A percentile compares a stretch with the other conserved stretches of the same genome.
Evolutionary conservation across 2,113 vertebrate genomes (phyloP).

Genomic region (Osmerus eperlanus): DNA sequence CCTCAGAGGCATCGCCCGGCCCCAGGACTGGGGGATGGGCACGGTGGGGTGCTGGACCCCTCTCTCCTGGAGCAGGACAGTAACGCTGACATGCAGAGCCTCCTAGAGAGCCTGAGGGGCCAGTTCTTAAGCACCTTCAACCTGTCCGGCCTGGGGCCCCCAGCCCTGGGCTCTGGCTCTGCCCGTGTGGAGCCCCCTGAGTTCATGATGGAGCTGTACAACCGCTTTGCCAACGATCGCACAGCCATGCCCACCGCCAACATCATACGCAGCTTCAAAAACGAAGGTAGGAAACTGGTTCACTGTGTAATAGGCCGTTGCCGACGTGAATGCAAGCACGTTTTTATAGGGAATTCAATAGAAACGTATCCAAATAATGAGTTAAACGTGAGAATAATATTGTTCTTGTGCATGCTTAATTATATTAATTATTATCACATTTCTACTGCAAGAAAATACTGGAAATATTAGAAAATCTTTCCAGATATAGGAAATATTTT

Average conservation of each 20-base stretch:
- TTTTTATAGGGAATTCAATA: too few relatives aligned
- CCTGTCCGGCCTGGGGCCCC: constrained; percentile 78
- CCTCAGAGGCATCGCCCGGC: constrained; percentile 71
- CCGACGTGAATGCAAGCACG: neutral
- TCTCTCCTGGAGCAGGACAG: constrained; percentile 81
- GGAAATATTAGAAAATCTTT: too few relatives aligned
- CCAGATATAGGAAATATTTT: too few relatives aligned
- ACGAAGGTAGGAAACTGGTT: constrained; percentile 80
- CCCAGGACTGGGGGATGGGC: constrained; percentile 77
- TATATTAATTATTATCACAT: too few relatives aligned
- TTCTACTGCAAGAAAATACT: too few relatives aligned
- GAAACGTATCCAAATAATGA: too few relatives aligned
- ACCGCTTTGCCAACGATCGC: constrained; percentile 89
- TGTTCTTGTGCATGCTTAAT: too few relatives aligned
- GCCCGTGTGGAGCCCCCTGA: constrained; percentile 87
- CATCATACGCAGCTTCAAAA: constrained; percentile 96
- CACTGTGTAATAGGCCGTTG: neutral
- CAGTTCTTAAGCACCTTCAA: constrained; percentile 90
- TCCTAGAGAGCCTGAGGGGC: constrained; percentile 85
- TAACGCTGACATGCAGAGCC: constrained; percentile 78
- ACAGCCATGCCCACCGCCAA: constrained; percentile 89
- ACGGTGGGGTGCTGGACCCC: constrained; percentile 81
- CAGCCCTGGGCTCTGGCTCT: constrained; percentile 58
- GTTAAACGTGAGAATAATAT: too few relatives aligned
- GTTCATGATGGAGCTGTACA: constrained; percentile 98